Evolutionary conservation across 2,888 invertebrate species (phyloP).

Genomic region (Rhogogaster chlorosoma): DNA sequence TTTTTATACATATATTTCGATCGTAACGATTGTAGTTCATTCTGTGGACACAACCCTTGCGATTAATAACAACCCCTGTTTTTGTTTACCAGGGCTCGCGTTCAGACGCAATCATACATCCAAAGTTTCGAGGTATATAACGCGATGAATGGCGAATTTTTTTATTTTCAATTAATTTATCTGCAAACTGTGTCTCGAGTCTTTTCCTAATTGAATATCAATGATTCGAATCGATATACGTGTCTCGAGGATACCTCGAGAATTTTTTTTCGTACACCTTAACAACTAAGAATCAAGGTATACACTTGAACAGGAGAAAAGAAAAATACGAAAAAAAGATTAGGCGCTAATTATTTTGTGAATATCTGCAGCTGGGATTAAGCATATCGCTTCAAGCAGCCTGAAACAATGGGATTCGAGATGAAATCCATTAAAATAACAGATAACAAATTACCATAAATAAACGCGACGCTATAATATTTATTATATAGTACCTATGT

Average conservation of each 20-base stretch:
- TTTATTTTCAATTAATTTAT: background rate
- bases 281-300: no score
- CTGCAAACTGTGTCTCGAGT: background rate
- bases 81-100: background rate
- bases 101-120: background rate
- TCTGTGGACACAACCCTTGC: background rate
- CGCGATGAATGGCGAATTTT: no score
- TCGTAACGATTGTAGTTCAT: background rate
- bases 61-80: conserved; percentile 4
- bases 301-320: background rate
- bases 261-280: no score
- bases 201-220: background rate
- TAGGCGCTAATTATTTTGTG: background rate
- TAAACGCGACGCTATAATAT: background rate
- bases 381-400: background rate
- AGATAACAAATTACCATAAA: background rate
- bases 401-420: background rate
- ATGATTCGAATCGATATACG: background rate
- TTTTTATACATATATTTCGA: background rate
- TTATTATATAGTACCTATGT: background rate
- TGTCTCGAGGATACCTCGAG: background rate
- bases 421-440: background rate
- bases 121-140: background rate
- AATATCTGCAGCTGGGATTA: background rate
- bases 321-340: background rate